phyloP scores from a whole-genome alignment of 2,888 invertebrate genomes.

The Griposia aprilina region DNA sequence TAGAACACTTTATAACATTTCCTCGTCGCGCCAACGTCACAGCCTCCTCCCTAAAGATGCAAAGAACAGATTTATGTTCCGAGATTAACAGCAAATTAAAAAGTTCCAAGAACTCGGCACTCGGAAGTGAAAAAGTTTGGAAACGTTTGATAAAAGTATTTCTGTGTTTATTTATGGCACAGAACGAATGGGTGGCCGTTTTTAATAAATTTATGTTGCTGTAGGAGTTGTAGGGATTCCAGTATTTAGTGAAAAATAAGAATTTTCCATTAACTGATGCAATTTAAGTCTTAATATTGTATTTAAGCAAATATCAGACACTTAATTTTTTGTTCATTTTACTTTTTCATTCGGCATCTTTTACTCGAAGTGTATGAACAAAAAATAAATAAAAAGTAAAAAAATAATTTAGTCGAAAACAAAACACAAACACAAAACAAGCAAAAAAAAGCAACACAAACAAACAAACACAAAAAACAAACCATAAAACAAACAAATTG shows the following conservation, averaged over 20 bases:
- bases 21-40: constrained; percentile 30
- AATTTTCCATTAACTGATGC: constrained; percentile 12
- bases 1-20: not conserved
- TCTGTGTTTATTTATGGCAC: constrained; percentile 64
- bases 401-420: no score
- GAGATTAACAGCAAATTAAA: constrained; percentile 77
- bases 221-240: constrained; percentile 1
- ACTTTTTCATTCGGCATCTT: not conserved
- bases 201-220: constrained; percentile 42
- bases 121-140: constrained; percentile 70
- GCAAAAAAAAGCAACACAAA: no score
- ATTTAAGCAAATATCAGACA: not conserved
- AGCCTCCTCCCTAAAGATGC: constrained; percentile 66
- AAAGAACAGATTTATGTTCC: constrained; percentile 75
- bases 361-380: not conserved
- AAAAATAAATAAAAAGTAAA: not conserved
- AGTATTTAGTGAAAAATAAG: not conserved
- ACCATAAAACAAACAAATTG: no score
- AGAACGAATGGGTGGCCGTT: constrained; percentile 41
- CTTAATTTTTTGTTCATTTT: not conserved
- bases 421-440: no score
- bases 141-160: constrained; percentile 66
- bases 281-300: not conserved
- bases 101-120: constrained; percentile 67
- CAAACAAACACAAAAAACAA: no score